phyloP scores from a whole-genome alignment of 2,797 vertebrate species.

The Anabas testudineus region DNA sequence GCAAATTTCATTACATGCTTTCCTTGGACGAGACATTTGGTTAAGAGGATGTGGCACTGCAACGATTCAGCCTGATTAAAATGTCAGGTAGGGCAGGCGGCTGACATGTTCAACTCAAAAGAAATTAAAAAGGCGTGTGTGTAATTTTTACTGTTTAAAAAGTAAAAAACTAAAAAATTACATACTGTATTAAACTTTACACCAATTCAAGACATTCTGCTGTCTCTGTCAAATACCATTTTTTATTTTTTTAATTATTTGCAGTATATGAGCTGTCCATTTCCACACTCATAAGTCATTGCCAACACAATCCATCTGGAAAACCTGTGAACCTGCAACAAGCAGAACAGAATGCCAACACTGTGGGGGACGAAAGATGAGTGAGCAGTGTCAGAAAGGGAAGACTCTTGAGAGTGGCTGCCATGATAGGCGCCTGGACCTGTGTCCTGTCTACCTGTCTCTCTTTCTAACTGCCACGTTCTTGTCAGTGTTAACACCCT shows the following conservation, averaged over 20 bases:
- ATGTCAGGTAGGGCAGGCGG: conserved; percentile 68
- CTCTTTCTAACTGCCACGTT: conserved; percentile 72
- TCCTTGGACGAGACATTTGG: conserved; percentile 80
- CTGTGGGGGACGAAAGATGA: conserved; percentile 70
- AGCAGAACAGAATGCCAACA: conserved; percentile 70
- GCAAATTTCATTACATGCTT: conserved; percentile 86
- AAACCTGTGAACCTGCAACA: conserved; percentile 62
- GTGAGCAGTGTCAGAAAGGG: conserved; percentile 69
- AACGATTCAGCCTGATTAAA: conserved; percentile 82
- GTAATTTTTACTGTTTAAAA: conserved; percentile 1
- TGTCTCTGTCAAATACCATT: conserved; percentile 43
- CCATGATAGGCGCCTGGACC: conserved; percentile 74
- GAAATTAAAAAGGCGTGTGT: conserved; percentile 30
- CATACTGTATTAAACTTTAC: conserved; percentile 1
- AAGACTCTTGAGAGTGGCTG: conserved; percentile 75
- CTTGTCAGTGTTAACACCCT: conserved; percentile 76
- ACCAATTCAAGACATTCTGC: conserved; percentile 26
- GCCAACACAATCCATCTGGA: conserved; percentile 48
- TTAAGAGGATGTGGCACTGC: conserved; percentile 74
- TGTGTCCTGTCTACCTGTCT: conserved; percentile 77
- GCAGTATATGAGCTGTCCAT: no score
- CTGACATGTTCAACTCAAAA: conserved; percentile 37
- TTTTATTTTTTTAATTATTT: no score
- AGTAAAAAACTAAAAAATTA: no score
- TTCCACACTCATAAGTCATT: conserved; percentile 28